Conservation (phyloP, 2,113 vertebrate species). For the Leptobrachium leishanense region DNA sequence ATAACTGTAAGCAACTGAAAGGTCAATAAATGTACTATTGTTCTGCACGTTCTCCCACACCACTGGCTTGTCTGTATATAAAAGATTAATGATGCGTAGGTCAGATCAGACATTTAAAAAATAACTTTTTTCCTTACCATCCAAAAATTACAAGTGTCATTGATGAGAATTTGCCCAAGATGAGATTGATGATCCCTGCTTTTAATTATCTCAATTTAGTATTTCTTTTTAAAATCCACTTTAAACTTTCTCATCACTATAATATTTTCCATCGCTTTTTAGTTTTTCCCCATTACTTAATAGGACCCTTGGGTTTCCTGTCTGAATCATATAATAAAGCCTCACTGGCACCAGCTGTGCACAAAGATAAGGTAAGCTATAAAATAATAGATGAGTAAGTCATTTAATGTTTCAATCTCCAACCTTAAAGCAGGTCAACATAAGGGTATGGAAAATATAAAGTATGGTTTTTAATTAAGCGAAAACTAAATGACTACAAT, state of each 20-base stretch:
- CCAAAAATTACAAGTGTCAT: not conserved
- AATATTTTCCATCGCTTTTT: not conserved
- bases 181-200: not conserved
- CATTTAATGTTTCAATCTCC: not conserved
- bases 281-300: not conserved
- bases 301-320: not conserved
- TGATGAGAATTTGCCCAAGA: not conserved
- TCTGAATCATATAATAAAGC: not conserved
- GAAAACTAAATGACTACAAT: not conserved
- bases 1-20: not conserved
- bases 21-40: not conserved
- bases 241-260: not conserved
- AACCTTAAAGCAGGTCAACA: not conserved
- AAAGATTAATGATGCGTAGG: not conserved
- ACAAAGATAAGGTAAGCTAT: not conserved
- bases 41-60: not conserved
- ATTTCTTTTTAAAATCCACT: not conserved
- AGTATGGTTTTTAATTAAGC: not conserved
- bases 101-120: not conserved
- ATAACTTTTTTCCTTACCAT: not conserved
- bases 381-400: not conserved
- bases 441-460: not conserved
- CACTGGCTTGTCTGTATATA: not conserved
- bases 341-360: not conserved
- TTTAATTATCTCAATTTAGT: not conserved